Conservation (phyloP, 2,797 vertebrate genomes). For the Enteromius anoplus region DNA sequence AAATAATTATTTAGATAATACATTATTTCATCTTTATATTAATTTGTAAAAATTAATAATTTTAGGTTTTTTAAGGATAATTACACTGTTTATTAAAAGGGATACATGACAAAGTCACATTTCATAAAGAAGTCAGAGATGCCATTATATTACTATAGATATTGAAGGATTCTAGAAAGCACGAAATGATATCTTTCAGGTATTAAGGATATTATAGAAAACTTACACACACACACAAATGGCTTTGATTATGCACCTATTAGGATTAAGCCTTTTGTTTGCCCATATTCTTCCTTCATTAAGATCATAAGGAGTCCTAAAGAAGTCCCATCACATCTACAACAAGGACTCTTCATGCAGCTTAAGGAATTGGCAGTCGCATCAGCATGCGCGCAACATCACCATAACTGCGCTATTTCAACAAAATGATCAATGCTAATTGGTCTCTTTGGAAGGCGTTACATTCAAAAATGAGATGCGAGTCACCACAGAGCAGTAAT, state of each 20-base stretch:
- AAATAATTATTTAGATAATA: neutral
- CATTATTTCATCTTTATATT: neutral
- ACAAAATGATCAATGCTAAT: conserved; percentile 81
- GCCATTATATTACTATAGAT: neutral
- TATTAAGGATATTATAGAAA: neutral
- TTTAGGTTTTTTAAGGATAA: neutral
- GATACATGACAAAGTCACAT: neutral
- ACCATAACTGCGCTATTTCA: conserved; percentile 69
- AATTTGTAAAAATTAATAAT: no score
- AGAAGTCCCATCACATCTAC: conserved; percentile 9
- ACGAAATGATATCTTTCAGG: neutral
- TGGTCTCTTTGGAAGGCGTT: conserved; percentile 75
- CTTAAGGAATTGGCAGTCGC: conserved; percentile 48
- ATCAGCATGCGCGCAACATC: conserved; percentile 66
- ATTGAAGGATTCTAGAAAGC: neutral
- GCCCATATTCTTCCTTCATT: conserved; percentile 18
- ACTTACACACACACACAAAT: neutral
- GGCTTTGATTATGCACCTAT: conserved; percentile 14
- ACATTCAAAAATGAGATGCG: conserved; percentile 66
- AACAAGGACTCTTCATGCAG: conserved; percentile 42
- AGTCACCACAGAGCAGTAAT: conserved; percentile 66
- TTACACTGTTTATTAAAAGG: neutral
- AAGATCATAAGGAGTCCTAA: conserved; percentile 20
- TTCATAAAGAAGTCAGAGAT: neutral
- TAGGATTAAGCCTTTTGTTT: conserved; percentile 5